A percentile compares a stretch with the other conserved stretches of the same genome.
These are phyloP conservation scores for Empis stercorea DNA, from an alignment of 2,888 invertebrate species.

Conservation along the genomic window DNA sequence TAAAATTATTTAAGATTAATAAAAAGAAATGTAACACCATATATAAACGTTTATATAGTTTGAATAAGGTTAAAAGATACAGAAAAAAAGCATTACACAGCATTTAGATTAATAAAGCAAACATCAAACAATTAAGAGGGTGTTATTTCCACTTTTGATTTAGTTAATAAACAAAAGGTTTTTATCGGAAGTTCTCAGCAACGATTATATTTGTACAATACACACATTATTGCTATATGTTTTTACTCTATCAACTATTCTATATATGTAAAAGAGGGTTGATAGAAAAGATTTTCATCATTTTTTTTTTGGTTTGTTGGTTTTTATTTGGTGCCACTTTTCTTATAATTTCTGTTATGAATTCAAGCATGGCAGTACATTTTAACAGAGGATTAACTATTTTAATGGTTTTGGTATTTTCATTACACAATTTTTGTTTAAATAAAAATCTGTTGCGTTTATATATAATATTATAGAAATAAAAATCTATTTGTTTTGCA, in stretches of 20 bases:
- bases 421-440: not conserved
- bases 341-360: no score
- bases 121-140: not conserved
- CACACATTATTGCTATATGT: not conserved
- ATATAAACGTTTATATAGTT: no score
- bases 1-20: no score
- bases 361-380: not conserved
- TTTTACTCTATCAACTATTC: not conserved
- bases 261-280: not conserved
- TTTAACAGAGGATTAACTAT: constrained; percentile 3
- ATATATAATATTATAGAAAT: not conserved
- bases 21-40: no score
- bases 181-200: not conserved
- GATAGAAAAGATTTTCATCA: no score
- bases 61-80: no score
- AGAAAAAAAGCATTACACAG: not conserved
- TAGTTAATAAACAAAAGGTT: not conserved
- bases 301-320: no score
- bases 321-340: no score
- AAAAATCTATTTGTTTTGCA: not conserved
- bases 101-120: not conserved
- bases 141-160: not conserved
- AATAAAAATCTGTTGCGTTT: constrained; percentile 1
- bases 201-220: not conserved
- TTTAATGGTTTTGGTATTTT: constrained; percentile 1